These are phyloP conservation scores for Frieseomelitta varia DNA, from an alignment of 1,140 invertebrate species.

Conservation along the genomic window DNA sequence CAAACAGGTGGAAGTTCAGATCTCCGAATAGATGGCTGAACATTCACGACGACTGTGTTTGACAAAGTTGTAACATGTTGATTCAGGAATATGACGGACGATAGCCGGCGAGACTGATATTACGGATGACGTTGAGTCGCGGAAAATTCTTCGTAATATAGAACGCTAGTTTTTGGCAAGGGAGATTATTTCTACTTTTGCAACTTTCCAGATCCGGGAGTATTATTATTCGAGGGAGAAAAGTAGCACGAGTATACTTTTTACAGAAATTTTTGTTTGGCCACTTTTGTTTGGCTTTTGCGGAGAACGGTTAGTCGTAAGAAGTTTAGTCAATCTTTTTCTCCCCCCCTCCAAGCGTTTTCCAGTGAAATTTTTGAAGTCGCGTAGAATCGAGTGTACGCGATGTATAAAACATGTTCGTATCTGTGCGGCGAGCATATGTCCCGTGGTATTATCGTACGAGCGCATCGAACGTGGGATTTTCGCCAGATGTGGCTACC, in stretches of 20 bases:
- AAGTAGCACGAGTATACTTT: background rate
- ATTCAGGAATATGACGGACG: background rate
- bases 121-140: background rate
- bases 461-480: conserved; percentile 10
- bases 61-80: background rate
- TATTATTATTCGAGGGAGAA: background rate
- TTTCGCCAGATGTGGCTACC: conserved; percentile 38
- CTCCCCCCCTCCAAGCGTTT: no score
- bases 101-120: background rate
- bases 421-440: background rate
- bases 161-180: background rate
- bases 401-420: conserved; percentile 11
- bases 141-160: background rate
- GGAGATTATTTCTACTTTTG: background rate
- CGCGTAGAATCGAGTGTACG: background rate
- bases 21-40: background rate
- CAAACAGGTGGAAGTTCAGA: conserved; percentile 3
- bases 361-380: conserved; percentile 1
- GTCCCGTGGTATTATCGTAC: conserved; percentile 11
- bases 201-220: no score
- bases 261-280: no score
- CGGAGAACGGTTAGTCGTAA: background rate
- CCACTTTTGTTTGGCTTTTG: background rate
- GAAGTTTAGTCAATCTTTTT: background rate
- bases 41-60: background rate